These are phyloP conservation scores for Nemotelus pantherinus DNA, from an alignment of 2,888 invertebrate genomes.

Conservation along the genomic window DNA sequence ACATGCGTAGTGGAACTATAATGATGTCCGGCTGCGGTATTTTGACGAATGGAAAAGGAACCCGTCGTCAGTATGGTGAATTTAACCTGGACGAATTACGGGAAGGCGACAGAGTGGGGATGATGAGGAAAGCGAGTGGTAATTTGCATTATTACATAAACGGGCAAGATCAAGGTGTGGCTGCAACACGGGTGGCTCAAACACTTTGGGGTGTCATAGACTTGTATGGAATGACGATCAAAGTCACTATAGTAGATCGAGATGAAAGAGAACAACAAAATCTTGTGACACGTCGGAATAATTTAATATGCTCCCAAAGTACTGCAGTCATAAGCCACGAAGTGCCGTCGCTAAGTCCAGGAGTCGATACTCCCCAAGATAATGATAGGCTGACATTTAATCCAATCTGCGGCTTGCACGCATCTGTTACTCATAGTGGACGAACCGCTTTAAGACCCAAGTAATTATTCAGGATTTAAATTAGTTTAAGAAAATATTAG, in stretches of 20 bases:
- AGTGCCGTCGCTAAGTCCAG: conserved; percentile 65
- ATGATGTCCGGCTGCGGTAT: conserved; percentile 99
- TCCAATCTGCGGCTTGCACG: conserved; percentile 90
- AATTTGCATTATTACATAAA: conserved; percentile 94
- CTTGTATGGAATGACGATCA: conserved; percentile 93
- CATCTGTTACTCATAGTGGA: conserved; percentile 89
- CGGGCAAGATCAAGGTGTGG: conserved; percentile 91
- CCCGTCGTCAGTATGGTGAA: conserved; percentile 89
- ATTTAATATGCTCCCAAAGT: conserved; percentile 62
- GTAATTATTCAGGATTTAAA: conserved; percentile 66
- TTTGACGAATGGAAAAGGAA: conserved; percentile 94
- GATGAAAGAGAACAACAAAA: conserved; percentile 82
- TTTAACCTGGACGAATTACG: conserved; percentile 93
- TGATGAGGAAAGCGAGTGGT: conserved; percentile 86
- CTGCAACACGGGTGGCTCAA: conserved; percentile 81
- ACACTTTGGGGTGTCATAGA: conserved; percentile 95
- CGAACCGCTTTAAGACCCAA: conserved; percentile 92
- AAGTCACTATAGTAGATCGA: conserved; percentile 86
- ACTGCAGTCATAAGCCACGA: conserved; percentile 51
- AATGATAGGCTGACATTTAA: conserved; percentile 87
- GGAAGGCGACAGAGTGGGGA: conserved; percentile 91
- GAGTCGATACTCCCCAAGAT: conserved; percentile 61
- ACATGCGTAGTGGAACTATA: conserved; percentile 90
- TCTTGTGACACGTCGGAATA: conserved; percentile 75
- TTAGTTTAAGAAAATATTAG: conserved; percentile 32